A percentile compares a stretch with the other conserved stretches of the same genome.
These are phyloP conservation scores for Gadopsis marmoratus DNA, from an alignment of 2,797 vertebrate species.

Conservation along the genomic window DNA sequence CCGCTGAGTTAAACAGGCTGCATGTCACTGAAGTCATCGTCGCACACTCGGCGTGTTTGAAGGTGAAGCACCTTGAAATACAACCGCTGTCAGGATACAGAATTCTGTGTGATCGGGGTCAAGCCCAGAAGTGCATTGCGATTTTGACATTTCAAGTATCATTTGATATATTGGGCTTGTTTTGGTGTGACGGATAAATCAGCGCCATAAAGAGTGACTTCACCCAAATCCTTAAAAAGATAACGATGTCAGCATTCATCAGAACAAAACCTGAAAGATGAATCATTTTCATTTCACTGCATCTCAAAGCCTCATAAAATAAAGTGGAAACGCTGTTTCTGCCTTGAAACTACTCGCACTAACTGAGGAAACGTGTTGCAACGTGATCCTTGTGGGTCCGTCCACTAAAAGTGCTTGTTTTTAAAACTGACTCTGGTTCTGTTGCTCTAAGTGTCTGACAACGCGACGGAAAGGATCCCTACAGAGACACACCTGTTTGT, in stretches of 20 bases:
- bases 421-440: no score
- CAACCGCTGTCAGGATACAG: constrained; percentile 5
- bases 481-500: no score
- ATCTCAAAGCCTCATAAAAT: neutral
- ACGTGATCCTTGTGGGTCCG: no score
- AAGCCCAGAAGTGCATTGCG: accelerated
- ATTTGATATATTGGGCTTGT: neutral
- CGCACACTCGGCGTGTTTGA: neutral
- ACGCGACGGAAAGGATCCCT: no score
- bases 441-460: no score
- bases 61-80: constrained; percentile 18
- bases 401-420: no score
- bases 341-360: no score
- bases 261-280: neutral
- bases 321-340: neutral
- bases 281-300: neutral
- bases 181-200: neutral
- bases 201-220: neutral
- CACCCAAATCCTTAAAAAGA: constrained; percentile 3
- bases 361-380: neutral
- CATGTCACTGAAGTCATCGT: neutral
- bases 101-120: constrained; percentile 2
- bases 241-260: neutral
- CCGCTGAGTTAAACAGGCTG: constrained; percentile 46
- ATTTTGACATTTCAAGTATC: constrained; percentile 1